These are phyloP conservation scores for Bagarius yarrelli DNA, from an alignment of 2,113 vertebrate species.

Conservation along the genomic window DNA sequence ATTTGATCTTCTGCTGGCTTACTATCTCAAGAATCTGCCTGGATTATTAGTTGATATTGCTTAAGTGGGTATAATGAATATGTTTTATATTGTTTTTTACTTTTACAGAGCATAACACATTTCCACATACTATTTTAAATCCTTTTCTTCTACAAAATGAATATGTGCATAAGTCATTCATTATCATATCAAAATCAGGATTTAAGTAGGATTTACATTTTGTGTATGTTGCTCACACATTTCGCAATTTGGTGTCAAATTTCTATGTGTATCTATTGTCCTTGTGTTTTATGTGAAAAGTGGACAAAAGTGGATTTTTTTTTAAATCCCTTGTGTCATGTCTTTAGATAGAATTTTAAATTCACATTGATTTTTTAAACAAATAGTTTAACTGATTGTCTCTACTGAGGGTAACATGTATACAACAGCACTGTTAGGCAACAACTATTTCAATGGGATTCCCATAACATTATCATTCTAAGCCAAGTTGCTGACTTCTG, in stretches of 20 bases:
- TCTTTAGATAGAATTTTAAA: constrained; percentile 60
- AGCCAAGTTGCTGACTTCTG: constrained; percentile 7
- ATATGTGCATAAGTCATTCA: not conserved
- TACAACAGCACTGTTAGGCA: constrained; percentile 27
- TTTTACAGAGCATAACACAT: not conserved
- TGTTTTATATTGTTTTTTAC: not conserved
- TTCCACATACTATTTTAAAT: not conserved
- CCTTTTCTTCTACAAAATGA: not conserved
- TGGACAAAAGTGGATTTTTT: constrained; percentile 45
- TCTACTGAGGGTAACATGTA: not conserved
- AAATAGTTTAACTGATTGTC: not conserved
- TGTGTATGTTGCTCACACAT: not conserved
- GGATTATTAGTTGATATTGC: not conserved
- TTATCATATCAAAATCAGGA: not conserved
- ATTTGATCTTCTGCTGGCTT: not conserved
- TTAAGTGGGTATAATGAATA: not conserved
- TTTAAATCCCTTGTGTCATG: constrained; percentile 42
- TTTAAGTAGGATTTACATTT: not conserved
- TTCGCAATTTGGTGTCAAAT: not conserved
- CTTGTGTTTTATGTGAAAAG: no score
- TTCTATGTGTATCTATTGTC: no score
- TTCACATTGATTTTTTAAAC: constrained; percentile 53
- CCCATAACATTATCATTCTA: no score
- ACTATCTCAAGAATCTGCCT: not conserved
- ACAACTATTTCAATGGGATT: constrained; percentile 7